Conservation (phyloP, 2,797 vertebrate genomes). For the Epinephelus malabaricus region DNA sequence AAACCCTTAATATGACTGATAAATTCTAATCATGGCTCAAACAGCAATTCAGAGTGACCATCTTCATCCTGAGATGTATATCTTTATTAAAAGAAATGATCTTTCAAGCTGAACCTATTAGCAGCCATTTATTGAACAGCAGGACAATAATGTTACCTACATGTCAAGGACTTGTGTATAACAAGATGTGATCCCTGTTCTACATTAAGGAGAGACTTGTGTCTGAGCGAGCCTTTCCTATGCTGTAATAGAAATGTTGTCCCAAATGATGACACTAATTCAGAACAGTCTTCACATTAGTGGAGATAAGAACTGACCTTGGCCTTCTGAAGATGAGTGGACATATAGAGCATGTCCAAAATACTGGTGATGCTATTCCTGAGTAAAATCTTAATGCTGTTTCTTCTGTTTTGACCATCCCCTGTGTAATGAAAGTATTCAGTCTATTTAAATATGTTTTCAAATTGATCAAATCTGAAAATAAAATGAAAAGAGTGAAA, state of each 20-base stretch:
- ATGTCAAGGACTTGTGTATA: constrained; percentile 38
- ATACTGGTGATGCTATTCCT: background rate
- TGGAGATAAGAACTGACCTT: constrained; percentile 34
- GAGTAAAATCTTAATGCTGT: constrained; percentile 13
- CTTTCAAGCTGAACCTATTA: constrained; percentile 40
- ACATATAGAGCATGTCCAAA: constrained; percentile 11
- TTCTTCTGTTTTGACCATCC: constrained; percentile 1
- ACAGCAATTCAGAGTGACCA: constrained; percentile 8
- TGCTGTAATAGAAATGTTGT: constrained; percentile 12
- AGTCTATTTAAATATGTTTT: constrained; percentile 6
- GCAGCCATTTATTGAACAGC: constrained; percentile 29
- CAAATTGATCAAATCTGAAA: constrained; percentile 28
- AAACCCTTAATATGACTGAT: constrained; percentile 20
- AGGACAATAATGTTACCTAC: constrained; percentile 27
- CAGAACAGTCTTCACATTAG: constrained; percentile 17
- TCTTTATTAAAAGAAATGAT: constrained; percentile 37
- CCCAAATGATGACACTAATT: constrained; percentile 28
- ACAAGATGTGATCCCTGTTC: constrained; percentile 30
- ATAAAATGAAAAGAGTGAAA: constrained; percentile 29
- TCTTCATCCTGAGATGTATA: constrained; percentile 26
- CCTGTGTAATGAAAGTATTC: constrained; percentile 11
- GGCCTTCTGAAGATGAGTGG: constrained; percentile 15
- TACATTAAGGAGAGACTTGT: constrained; percentile 14
- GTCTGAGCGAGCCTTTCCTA: background rate
- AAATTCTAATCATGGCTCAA: constrained; percentile 22